Evolutionary conservation across 35 echinoderm and acorn worm species (phyloP).

Genomic region (Eucidaris tribuloides): DNA sequence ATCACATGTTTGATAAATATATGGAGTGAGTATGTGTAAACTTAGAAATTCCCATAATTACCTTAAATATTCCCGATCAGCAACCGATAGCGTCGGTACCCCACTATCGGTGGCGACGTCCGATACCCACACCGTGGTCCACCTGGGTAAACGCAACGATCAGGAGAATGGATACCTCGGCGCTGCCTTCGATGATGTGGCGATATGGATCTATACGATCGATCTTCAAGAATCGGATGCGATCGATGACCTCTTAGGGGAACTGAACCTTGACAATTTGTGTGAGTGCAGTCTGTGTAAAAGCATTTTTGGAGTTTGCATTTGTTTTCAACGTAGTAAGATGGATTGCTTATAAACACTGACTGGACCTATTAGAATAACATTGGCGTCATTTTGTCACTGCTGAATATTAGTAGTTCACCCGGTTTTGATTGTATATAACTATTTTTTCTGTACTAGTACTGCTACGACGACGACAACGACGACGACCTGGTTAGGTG

Average conservation of each 20-base stretch:
- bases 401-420: too few relatives aligned
- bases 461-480: too few relatives aligned
- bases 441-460: too few relatives aligned
- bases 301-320: neutral
- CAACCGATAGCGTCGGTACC: constrained; percentile 6
- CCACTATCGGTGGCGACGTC: neutral
- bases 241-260: constrained; percentile 53
- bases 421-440: too few relatives aligned
- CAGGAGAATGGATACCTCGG: constrained; percentile 61
- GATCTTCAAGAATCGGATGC: constrained; percentile 47
- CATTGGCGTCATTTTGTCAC: too few relatives aligned
- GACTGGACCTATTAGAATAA: too few relatives aligned
- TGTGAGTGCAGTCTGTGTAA: neutral
- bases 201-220: constrained; percentile 83
- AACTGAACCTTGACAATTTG: neutral
- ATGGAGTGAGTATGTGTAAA: too few relatives aligned
- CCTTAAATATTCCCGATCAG: constrained; percentile 1
- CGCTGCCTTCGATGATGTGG: constrained; percentile 82
- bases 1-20: too few relatives aligned
- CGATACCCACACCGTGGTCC: constrained; percentile 47
- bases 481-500: too few relatives aligned
- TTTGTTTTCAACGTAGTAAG: too few relatives aligned
- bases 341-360: too few relatives aligned
- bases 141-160: constrained; percentile 85
- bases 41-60: too few relatives aligned